A percentile compares a stretch with the other conserved stretches of the same genome.
phyloP scores from a whole-genome alignment of 2,797 vertebrate species.

The Catostomus latipinnis region DNA sequence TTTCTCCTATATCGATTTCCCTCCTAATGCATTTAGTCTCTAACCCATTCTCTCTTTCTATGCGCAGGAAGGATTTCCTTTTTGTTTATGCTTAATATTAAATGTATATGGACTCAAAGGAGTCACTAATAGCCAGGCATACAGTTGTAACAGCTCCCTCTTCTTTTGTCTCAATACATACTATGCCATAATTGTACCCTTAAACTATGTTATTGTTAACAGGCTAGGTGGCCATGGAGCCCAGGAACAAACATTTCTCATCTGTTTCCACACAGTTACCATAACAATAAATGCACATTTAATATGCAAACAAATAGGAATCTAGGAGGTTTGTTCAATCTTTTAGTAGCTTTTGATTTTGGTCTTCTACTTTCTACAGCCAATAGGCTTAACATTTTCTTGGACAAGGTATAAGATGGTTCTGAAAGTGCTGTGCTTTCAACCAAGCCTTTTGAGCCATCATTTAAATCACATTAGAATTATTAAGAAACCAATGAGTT shows the following conservation, averaged over 20 bases:
- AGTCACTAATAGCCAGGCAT: no score
- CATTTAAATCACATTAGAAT: neutral
- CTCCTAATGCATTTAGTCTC: no score
- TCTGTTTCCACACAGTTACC: conserved; percentile 9
- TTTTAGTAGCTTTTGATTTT: neutral
- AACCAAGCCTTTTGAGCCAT: no score
- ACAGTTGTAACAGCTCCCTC: no score
- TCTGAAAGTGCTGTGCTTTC: no score
- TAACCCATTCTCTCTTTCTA: no score
- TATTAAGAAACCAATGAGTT: neutral
- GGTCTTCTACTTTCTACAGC: no score
- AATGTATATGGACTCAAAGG: no score
- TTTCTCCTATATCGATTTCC: no score
- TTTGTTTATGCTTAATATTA: no score
- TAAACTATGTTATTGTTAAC: conserved; percentile 31
- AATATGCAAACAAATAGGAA: neutral
- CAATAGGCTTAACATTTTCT: no score
- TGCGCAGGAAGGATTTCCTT: no score
- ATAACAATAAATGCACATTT: conserved; percentile 25
- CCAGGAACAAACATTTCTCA: conserved; percentile 28
- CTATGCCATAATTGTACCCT: conserved; percentile 6
- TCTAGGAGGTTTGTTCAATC: neutral
- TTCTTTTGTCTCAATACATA: neutral
- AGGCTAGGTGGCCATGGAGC: conserved; percentile 20
- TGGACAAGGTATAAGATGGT: neutral